These are phyloP conservation scores for Coregonus sp. DNA, from an alignment of 2,797 vertebrate genomes.

Conservation along the genomic window DNA sequence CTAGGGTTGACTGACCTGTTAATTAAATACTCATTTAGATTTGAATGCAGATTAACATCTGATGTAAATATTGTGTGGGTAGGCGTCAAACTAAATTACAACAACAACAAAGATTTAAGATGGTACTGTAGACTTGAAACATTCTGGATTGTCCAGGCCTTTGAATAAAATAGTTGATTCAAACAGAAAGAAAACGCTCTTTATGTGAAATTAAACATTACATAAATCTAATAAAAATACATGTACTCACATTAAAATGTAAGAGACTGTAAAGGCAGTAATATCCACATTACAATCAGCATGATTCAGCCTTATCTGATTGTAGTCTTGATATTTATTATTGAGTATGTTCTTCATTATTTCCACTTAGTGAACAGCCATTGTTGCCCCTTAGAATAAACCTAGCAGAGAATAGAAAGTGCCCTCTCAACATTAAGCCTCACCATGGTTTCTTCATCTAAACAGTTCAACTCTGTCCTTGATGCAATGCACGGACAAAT, in stretches of 20 bases:
- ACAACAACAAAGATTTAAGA: not conserved
- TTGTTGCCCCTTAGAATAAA: not conserved
- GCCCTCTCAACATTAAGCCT: too few relatives aligned
- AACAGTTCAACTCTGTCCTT: not conserved
- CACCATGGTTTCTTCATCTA: not conserved
- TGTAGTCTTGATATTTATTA: not conserved
- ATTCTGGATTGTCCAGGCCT: not conserved
- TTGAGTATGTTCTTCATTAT: not conserved
- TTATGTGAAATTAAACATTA: not conserved
- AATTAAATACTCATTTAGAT: constrained; percentile 79
- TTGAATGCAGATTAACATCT: constrained; percentile 75
- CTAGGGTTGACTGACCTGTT: constrained; percentile 77
- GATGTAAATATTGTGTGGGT: constrained; percentile 64
- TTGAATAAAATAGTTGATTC: not conserved
- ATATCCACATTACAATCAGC: not conserved
- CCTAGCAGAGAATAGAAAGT: not conserved
- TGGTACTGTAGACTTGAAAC: not conserved
- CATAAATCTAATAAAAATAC: constrained; percentile 39
- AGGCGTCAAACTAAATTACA: constrained; percentile 58
- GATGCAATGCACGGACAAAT: not conserved
- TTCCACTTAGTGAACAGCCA: not conserved
- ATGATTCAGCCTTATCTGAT: not conserved
- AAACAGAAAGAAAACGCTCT: not conserved
- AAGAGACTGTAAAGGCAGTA: not conserved
- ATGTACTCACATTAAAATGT: not conserved